Evolutionary conservation across 2,113 vertebrate species (phyloP).

Genomic region (Urocitellus parryii): DNA sequence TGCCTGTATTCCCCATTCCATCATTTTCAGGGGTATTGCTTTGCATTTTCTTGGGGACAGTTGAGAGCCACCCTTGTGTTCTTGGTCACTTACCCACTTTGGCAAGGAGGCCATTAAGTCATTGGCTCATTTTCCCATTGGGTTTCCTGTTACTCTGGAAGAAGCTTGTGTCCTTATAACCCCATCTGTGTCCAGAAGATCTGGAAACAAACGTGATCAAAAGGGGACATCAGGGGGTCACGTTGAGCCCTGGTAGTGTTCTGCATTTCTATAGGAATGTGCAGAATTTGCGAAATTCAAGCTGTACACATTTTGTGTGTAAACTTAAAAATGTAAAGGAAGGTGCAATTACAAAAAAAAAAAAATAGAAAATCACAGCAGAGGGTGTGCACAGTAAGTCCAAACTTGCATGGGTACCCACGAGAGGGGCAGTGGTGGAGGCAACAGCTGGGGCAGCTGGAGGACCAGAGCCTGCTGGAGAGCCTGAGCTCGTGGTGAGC

Average conservation of each 20-base stretch:
- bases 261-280: not conserved
- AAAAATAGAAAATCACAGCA: not conserved
- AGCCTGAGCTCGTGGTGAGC: not conserved
- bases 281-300: not conserved
- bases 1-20: not conserved
- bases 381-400: not conserved
- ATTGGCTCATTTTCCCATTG: not conserved
- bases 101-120: not conserved
- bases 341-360: not conserved
- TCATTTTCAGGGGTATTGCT: not conserved
- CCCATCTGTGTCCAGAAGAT: not conserved
- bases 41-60: not conserved
- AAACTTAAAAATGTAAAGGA: not conserved
- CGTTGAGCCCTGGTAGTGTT: not conserved
- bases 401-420: too few relatives aligned
- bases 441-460: too few relatives aligned
- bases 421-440: not conserved
- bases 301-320: not conserved
- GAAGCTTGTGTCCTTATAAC: not conserved
- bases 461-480: fast-evolving
- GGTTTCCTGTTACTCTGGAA: not conserved
- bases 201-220: not conserved
- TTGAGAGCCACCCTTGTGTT: too few relatives aligned
- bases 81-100: not conserved
- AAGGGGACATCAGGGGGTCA: too few relatives aligned